Base-by-base conservation (phyloP, 1,140 invertebrate genomes). In the Pomacea maculata region DNA sequence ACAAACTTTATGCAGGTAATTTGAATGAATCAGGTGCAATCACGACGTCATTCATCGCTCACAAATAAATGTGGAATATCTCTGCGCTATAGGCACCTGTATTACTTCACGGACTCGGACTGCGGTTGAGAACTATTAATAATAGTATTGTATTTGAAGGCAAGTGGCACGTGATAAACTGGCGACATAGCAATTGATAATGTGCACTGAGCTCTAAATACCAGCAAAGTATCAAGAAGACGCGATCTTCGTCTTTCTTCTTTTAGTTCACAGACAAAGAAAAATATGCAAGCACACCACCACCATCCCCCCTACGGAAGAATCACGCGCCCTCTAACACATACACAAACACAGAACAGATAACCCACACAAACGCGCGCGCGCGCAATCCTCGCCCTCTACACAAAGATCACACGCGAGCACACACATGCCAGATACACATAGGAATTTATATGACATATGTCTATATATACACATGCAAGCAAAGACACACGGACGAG, bases 331-430 rank as follows among this genome's bases (percentile, higher is more conserved):
- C 45, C 71, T 52, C 71, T 21, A 34, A 19, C 71, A 73, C 71
- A 73, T 54, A 73, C 71, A 73, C 71, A 73, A 15, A 45, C 29
- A 45, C 71, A 52, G 21, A 73, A 73, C 71, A 73, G 29, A 52
- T 54, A 45, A 1, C 7, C 71, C 34, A 73, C 29, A 73, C 71
- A 45, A 9, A 11, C 71, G 12, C 71, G 2, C 34, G 17, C 71
- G 17, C 71, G 45, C 73, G 61, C 29, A 75, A 54, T 25, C 52
- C 55, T 57, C 29, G 34, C 14, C 34, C 52, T n/a, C 52, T 34
- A 55, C 72, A 74, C 72, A 74, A 17, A 74, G 34, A 45, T 4
- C 34, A 45, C 34, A 45, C 34, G 34, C 34, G 34, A 4, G 34
- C 3, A 45, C 34, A 45, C 34, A 45, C 34, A 45, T 45, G 34